Conservation (phyloP, 2,797 vertebrate species). For the Phrynocephalus forsythii region DNA sequence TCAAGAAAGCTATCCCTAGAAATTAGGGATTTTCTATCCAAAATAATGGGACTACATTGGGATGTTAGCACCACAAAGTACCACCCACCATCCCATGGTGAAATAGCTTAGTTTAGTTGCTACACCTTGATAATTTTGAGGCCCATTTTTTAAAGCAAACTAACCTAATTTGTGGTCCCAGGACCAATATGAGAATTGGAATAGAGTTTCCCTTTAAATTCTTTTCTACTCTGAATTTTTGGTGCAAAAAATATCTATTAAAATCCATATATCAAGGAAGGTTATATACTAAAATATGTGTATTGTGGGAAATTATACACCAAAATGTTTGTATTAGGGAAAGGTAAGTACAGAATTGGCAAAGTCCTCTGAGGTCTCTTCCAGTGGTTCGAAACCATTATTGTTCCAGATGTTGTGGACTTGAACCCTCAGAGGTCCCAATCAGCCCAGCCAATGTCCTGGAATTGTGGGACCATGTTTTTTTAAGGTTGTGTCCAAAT, state of each 20-base stretch:
- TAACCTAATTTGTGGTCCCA: too few relatives aligned
- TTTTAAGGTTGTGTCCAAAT: too few relatives aligned
- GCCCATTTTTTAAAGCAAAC: too few relatives aligned
- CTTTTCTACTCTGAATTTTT: background rate
- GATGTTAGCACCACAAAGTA: background rate
- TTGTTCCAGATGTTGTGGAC: too few relatives aligned
- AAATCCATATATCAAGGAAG: background rate
- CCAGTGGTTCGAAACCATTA: too few relatives aligned
- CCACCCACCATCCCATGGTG: background rate
- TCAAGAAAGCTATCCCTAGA: background rate
- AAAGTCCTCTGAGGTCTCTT: background rate
- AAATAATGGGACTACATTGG: background rate
- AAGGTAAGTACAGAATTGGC: background rate
- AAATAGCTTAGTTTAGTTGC: background rate
- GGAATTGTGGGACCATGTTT: too few relatives aligned
- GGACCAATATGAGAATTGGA: background rate
- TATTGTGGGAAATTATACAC: background rate
- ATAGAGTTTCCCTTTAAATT: background rate
- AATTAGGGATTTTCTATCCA: background rate
- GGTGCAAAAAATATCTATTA: background rate
- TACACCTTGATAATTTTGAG: background rate
- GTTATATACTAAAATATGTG: background rate
- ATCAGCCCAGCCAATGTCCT: too few relatives aligned
- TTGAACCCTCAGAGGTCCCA: too few relatives aligned
- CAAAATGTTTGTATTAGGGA: background rate